A percentile compares a stretch with the other conserved stretches of the same genome.
Evolutionary conservation across 2,113 vertebrate species (phyloP).

Genomic region (Pteronura brasiliensis): DNA sequence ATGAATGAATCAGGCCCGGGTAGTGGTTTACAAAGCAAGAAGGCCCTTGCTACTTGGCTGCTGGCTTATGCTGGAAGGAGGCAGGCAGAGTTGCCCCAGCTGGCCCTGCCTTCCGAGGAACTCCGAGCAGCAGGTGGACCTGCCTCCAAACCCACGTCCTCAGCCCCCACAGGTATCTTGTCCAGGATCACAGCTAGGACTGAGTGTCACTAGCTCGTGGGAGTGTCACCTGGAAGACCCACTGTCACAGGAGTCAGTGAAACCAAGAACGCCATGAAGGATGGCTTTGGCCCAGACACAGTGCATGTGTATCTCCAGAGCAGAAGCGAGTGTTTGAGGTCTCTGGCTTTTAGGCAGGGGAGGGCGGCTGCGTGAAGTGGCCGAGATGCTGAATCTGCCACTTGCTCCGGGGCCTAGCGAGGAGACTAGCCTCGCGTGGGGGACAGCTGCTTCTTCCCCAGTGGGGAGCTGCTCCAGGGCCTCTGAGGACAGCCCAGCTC

Average conservation of each 20-base stretch:
- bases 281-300: background rate
- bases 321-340: background rate
- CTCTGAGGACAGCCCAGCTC: background rate
- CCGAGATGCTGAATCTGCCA: background rate
- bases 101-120: background rate
- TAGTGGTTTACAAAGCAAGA: background rate
- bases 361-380: background rate
- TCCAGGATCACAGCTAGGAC: background rate
- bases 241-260: background rate
- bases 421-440: background rate
- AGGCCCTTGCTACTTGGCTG: accelerated
- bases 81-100: no score
- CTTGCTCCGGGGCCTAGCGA: background rate
- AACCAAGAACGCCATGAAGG: background rate
- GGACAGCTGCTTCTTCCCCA: background rate
- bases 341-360: background rate
- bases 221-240: background rate
- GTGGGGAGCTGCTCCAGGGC: background rate
- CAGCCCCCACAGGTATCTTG: background rate
- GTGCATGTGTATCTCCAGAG: background rate
- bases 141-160: background rate
- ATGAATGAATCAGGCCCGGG: background rate
- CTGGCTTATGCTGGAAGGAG: no score
- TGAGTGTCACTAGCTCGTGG: background rate
- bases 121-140: background rate